Evolutionary conservation across 2,113 vertebrate genomes (phyloP).

Genomic region (Coregonus clupeaformis): DNA sequence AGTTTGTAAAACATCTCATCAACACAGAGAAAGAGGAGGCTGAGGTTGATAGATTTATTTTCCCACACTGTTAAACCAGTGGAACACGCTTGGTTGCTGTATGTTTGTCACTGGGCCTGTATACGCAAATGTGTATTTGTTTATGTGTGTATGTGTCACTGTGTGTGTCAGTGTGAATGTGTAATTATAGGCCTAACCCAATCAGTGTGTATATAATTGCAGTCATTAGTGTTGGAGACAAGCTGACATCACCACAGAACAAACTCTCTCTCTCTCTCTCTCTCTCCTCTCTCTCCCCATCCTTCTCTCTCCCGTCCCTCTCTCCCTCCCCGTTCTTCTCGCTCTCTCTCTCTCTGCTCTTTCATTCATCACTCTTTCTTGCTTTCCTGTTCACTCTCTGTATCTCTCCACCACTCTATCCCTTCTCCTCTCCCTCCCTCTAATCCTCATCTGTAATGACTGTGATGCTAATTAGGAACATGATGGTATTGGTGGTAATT

Average conservation of each 20-base stretch:
- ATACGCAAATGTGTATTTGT: constrained; percentile 33
- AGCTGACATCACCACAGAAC: constrained; percentile 62
- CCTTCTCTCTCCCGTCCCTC: constrained; percentile 26
- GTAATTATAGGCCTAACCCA: constrained; percentile 73
- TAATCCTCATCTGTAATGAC: constrained; percentile 71
- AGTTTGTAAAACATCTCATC: constrained; percentile 1
- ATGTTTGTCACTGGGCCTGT: constrained; percentile 57
- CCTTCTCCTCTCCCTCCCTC: constrained; percentile 30
- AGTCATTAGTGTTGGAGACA: constrained; percentile 70
- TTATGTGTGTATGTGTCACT: background rate
- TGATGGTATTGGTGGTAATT: constrained; percentile 64
- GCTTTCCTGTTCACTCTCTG: background rate
- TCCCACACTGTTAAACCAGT: constrained; percentile 44
- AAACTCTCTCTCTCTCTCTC: constrained; percentile 40
- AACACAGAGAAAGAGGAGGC: background rate
- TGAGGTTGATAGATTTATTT: constrained; percentile 62
- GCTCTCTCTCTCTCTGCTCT: too few relatives aligned
- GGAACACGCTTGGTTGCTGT: constrained; percentile 38
- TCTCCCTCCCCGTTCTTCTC: too few relatives aligned
- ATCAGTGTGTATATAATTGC: constrained; percentile 72
- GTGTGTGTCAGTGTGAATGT: constrained; percentile 54
- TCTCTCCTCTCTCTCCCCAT: constrained; percentile 9
- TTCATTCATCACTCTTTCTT: too few relatives aligned
- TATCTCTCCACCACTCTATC: too few relatives aligned
- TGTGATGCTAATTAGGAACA: constrained; percentile 73